These are phyloP conservation scores for Melanocharis versteri DNA, from an alignment of 2,113 vertebrate genomes.

Conservation along the genomic window DNA sequence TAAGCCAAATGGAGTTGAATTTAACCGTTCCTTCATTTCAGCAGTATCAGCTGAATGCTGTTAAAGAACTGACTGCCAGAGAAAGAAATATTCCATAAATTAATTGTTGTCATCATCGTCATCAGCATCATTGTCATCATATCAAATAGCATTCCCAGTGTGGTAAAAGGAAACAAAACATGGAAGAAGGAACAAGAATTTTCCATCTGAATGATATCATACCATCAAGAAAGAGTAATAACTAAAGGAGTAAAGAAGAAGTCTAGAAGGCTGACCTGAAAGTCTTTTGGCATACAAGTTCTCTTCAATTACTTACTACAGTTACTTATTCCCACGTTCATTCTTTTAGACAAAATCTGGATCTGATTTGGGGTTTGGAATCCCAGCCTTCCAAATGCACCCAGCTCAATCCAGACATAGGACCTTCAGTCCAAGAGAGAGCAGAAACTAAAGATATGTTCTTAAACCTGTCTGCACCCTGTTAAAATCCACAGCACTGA, in stretches of 20 bases:
- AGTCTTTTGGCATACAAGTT: neutral
- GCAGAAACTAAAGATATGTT: fast-evolving
- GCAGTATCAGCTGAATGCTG: neutral
- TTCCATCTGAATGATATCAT: neutral
- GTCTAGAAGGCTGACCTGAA: neutral
- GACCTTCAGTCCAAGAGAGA: neutral
- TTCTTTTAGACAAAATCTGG: neutral
- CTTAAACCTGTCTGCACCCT: neutral
- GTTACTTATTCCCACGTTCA: neutral
- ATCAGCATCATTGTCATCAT: too few relatives aligned
- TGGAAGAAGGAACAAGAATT: neutral
- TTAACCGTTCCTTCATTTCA: neutral
- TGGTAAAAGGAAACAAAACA: neutral
- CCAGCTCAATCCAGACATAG: neutral
- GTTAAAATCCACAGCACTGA: neutral
- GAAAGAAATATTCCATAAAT: neutral
- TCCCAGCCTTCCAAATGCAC: neutral
- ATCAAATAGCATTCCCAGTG: neutral
- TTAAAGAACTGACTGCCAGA: neutral
- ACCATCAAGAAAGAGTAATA: neutral
- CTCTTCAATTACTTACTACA: neutral
- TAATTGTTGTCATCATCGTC: fast-evolving
- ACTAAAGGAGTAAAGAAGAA: too few relatives aligned
- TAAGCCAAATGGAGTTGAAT: neutral
- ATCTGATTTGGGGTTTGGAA: neutral